Conservation (phyloP, 2,113 vertebrate genomes). For the Coregonus clupeaformis region DNA sequence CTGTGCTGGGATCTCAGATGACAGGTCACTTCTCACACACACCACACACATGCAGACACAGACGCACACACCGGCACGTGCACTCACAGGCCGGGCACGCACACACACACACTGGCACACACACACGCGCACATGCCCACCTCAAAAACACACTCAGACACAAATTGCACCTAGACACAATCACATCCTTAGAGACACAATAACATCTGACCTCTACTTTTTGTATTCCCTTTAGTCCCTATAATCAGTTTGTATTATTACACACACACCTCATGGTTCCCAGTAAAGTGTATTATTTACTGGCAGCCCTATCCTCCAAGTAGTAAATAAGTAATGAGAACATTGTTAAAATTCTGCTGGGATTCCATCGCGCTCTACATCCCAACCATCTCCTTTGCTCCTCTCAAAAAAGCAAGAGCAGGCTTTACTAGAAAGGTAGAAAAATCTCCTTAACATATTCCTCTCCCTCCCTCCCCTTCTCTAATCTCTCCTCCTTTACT, state of each 20-base stretch:
- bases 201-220: too few species aligned
- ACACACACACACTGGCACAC: too few species aligned
- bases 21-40: neutral
- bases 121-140: too few species aligned
- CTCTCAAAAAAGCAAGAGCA: slow-evolving; percentile 20
- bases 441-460: neutral
- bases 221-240: too few species aligned
- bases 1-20: slow-evolving; percentile 16
- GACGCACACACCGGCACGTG: neutral
- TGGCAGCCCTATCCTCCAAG: slow-evolving; percentile 30
- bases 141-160: too few species aligned
- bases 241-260: too few species aligned
- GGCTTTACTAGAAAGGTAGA: neutral
- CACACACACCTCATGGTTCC: neutral
- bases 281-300: slow-evolving; percentile 36
- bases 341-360: slow-evolving; percentile 67
- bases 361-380: slow-evolving; percentile 41
- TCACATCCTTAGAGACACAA: too few species aligned
- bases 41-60: neutral
- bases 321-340: slow-evolving; percentile 74
- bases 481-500: neutral
- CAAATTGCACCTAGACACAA: too few species aligned
- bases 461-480: neutral
- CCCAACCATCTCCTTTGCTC: slow-evolving; percentile 8
- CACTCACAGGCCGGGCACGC: neutral